These are phyloP conservation scores for Camptogramma bilineatum DNA, from an alignment of 2,888 invertebrate genomes.

Conservation along the genomic window DNA sequence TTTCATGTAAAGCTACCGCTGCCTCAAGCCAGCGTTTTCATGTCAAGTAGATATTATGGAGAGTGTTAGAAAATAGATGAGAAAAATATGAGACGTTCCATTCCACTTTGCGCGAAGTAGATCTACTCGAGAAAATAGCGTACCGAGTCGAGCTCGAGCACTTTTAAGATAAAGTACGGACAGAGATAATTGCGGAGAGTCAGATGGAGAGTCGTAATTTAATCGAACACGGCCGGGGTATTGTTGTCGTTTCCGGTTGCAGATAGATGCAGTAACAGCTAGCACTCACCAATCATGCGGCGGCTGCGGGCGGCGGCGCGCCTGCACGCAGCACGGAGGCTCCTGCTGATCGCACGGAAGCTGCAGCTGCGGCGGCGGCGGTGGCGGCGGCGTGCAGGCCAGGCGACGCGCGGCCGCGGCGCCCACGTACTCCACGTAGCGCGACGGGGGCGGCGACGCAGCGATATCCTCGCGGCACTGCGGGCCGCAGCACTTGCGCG, in stretches of 20 bases:
- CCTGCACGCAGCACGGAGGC: conserved; percentile 85
- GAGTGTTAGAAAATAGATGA: conserved; percentile 27
- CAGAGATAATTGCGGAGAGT: background rate
- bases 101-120: conserved; percentile 21
- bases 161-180: conserved; percentile 1
- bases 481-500: conserved; percentile 79
- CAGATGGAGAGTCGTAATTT: conserved; percentile 8
- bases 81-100: conserved; percentile 21
- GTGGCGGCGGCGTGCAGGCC: conserved; percentile 82
- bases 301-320: conserved; percentile 84
- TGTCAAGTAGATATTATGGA: conserved; percentile 25
- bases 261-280: background rate
- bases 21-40: conserved; percentile 17
- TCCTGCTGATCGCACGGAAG: conserved; percentile 79
- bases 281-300: conserved; percentile 86
- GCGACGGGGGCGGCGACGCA: conserved; percentile 76
- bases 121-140: conserved; percentile 16
- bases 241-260: background rate
- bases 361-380: conserved; percentile 79
- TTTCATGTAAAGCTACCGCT: conserved; percentile 9
- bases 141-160: conserved; percentile 8
- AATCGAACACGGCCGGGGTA: background rate
- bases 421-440: conserved; percentile 87
- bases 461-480: conserved; percentile 79
- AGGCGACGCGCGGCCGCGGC: conserved; percentile 87